phyloP scores from a whole-genome alignment of 2,113 vertebrate species.

The Rhegmatorhina hoffmannsi region DNA sequence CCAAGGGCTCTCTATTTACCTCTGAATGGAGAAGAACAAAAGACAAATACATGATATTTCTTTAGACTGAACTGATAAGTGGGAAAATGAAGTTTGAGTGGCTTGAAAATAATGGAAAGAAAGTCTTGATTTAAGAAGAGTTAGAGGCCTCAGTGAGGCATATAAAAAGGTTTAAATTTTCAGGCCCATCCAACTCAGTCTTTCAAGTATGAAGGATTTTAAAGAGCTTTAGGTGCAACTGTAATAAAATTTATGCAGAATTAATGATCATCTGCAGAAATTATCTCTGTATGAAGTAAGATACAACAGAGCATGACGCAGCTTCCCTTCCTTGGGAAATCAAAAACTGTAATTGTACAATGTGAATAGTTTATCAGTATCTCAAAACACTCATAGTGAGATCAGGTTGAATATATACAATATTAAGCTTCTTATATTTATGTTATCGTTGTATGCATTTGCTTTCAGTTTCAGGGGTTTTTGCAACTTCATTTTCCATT shows the following conservation, averaged over 20 bases:
- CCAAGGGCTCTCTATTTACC: background rate
- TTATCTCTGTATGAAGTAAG: background rate
- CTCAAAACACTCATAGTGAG: background rate
- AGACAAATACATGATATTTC: constrained; percentile 23
- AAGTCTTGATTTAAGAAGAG: constrained; percentile 5
- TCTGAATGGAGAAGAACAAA: constrained; percentile 16
- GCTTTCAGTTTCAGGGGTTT: background rate
- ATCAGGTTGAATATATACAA: background rate
- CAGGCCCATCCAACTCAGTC: background rate
- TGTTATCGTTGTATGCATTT: background rate
- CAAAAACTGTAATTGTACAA: background rate
- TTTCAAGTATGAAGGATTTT: background rate
- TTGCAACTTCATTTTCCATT: background rate
- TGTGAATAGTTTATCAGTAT: background rate
- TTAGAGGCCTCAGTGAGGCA: background rate
- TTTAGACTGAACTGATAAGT: constrained; percentile 25
- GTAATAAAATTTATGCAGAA: constrained; percentile 31
- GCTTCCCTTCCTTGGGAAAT: background rate
- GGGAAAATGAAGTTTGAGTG: constrained; percentile 25
- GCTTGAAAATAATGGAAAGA: constrained; percentile 24
- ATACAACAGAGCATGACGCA: background rate
- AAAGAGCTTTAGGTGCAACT: constrained; percentile 21
- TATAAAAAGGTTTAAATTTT: constrained; percentile 30
- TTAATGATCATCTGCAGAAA: constrained; percentile 9
- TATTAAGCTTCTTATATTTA: background rate